A percentile compares a stretch with the other conserved stretches of the same genome.
phyloP scores from a whole-genome alignment of 1,140 invertebrate genomes.

The Hylyphantes graminicola region DNA sequence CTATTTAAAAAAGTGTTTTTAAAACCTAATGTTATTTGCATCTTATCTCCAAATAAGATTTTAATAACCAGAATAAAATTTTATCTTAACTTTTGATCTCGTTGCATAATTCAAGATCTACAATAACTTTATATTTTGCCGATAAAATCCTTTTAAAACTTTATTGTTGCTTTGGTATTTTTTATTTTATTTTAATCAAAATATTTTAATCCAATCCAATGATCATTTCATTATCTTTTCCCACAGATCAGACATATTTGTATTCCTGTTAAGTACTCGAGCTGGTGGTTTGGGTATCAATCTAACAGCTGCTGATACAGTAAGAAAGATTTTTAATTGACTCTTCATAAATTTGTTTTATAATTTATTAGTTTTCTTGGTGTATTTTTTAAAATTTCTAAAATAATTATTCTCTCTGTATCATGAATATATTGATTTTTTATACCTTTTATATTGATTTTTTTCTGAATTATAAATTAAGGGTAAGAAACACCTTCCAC shows the following conservation, averaged over 20 bases:
- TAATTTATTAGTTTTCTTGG: background rate
- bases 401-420: no score
- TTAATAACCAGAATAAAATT: background rate
- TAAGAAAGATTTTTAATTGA: conserved; percentile 68
- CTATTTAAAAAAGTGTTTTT: background rate
- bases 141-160: background rate
- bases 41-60: background rate
- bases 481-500: no score
- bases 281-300: conserved; percentile 98
- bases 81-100: background rate
- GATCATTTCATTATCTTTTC: background rate
- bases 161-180: background rate
- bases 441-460: no score
- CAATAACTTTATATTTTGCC: background rate
- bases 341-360: conserved; percentile 17
- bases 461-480: no score
- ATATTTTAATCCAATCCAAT: no score
- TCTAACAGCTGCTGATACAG: conserved; percentile 97
- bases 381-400: no score
- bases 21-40: background rate
- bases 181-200: background rate
- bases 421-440: no score
- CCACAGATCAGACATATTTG: conserved; percentile 86
- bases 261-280: conserved; percentile 94
- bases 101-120: no score